A percentile compares a stretch with the other conserved stretches of the same genome.
Conservation (phyloP, 2,888 invertebrate genomes). For the Hydriomena furcata region DNA sequence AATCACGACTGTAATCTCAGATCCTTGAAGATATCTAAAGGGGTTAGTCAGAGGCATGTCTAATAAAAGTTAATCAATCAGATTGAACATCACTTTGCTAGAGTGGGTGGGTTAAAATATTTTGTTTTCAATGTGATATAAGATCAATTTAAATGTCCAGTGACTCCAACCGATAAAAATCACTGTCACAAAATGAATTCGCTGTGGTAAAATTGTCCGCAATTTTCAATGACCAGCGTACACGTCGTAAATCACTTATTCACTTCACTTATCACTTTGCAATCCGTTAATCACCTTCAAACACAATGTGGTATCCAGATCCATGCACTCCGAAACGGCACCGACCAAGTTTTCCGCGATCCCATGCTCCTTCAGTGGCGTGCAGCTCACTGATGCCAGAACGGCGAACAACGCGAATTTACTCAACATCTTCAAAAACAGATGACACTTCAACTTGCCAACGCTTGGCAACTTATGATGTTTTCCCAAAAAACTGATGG, state of each 20-base stretch:
- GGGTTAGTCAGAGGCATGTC: too few relatives aligned
- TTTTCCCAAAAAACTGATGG: slow-evolving; percentile 74
- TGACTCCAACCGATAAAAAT: not conserved
- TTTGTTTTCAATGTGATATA: not conserved
- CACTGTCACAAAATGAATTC: slow-evolving; percentile 2
- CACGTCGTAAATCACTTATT: slow-evolving; percentile 14
- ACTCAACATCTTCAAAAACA: slow-evolving; percentile 64
- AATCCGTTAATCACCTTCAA: slow-evolving; percentile 82
- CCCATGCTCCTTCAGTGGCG: slow-evolving; percentile 68
- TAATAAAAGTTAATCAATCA: too few relatives aligned
- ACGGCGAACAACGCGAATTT: slow-evolving; percentile 63
- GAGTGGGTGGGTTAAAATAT: too few relatives aligned
- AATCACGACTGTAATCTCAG: too few relatives aligned
- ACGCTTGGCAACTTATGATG: slow-evolving; percentile 74
- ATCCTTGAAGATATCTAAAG: too few relatives aligned
- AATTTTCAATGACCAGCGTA: not conserved
- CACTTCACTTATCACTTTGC: slow-evolving; percentile 52
- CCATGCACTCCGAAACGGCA: slow-evolving; percentile 82
- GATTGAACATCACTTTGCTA: too few relatives aligned
- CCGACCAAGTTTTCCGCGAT: slow-evolving; percentile 73
- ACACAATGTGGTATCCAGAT: slow-evolving; percentile 83
- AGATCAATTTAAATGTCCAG: not conserved
- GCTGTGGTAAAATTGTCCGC: not conserved
- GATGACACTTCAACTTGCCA: slow-evolving; percentile 58
- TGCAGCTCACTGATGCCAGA: slow-evolving; percentile 65